phyloP scores from a whole-genome alignment of 1,140 invertebrate genomes.

The Leptinotarsa defecta region DNA sequence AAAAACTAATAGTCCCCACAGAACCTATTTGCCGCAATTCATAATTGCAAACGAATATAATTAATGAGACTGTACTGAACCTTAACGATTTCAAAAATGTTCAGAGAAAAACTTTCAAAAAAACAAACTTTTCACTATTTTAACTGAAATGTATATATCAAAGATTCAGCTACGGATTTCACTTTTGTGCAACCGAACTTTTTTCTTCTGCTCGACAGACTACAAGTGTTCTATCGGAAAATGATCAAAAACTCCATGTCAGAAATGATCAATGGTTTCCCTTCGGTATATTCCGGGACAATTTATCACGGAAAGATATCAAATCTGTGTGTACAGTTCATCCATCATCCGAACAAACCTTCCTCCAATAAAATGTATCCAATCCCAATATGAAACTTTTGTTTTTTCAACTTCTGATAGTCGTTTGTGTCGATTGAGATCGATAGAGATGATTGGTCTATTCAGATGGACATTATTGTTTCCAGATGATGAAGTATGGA shows the following conservation, averaged over 20 bases:
- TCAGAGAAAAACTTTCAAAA: no score
- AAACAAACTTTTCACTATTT: no score
- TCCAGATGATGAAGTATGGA: not conserved
- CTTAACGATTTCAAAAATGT: no score
- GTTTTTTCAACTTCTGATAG: not conserved
- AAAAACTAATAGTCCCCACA: no score
- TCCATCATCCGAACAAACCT: slow-evolving; percentile 5
- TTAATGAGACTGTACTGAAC: no score
- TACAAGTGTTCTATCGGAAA: slow-evolving; percentile 2
- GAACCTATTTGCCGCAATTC: no score
- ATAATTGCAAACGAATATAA: no score
- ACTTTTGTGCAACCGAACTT: not conserved
- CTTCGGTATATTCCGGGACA: not conserved
- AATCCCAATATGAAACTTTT: not conserved
- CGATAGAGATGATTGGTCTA: not conserved
- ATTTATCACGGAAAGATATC: not conserved
- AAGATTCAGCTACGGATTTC: not conserved
- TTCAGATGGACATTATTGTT: not conserved
- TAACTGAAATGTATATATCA: no score
- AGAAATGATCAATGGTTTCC: slow-evolving; percentile 3
- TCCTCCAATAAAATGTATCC: not conserved
- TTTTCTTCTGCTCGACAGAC: not conserved
- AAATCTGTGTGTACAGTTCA: not conserved
- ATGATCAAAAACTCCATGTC: slow-evolving; percentile 1
- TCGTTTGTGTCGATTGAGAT: not conserved